phyloP scores from a whole-genome alignment of 2,797 vertebrate genomes.

The Pseudochaenichthys georgianus region DNA sequence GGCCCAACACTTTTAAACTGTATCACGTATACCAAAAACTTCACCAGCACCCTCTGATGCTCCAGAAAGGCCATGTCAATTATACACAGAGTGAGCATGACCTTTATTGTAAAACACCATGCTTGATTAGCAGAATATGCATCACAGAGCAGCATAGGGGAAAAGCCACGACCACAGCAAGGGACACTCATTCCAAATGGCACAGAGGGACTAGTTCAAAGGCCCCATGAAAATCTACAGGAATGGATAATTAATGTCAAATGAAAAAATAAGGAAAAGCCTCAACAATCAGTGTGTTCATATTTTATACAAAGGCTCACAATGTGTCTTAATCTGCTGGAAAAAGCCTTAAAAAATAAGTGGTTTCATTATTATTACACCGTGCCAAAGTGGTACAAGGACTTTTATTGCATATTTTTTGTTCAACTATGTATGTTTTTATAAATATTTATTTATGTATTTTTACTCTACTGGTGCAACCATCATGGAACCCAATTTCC shows the following conservation, averaged over 20 bases:
- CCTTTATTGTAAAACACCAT: constrained; percentile 53
- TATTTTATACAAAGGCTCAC: background rate
- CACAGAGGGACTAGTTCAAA: background rate
- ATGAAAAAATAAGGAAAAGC: background rate
- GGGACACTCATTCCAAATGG: background rate
- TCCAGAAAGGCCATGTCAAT: constrained; percentile 67
- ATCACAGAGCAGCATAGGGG: constrained; percentile 20
- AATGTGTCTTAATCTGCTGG: background rate
- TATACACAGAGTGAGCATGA: constrained; percentile 49
- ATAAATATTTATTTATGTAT: no score
- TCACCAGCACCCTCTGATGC: constrained; percentile 31
- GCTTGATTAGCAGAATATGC: constrained; percentile 21
- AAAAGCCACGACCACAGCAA: constrained; percentile 16
- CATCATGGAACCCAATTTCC: no score
- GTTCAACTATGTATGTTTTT: no score
- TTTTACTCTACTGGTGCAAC: no score
- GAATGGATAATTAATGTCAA: background rate
- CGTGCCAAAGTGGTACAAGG: no score
- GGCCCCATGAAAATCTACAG: background rate
- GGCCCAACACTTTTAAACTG: constrained; percentile 9
- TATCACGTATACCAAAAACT: constrained; percentile 28
- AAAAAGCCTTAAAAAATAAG: background rate
- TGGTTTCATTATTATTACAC: background rate
- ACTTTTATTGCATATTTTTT: no score
- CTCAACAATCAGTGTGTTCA: background rate